A percentile compares a stretch with the other conserved stretches of the same genome.
These are phyloP conservation scores for Cephus pygmeus DNA, from an alignment of 2,888 invertebrate genomes.

Conservation along the genomic window DNA sequence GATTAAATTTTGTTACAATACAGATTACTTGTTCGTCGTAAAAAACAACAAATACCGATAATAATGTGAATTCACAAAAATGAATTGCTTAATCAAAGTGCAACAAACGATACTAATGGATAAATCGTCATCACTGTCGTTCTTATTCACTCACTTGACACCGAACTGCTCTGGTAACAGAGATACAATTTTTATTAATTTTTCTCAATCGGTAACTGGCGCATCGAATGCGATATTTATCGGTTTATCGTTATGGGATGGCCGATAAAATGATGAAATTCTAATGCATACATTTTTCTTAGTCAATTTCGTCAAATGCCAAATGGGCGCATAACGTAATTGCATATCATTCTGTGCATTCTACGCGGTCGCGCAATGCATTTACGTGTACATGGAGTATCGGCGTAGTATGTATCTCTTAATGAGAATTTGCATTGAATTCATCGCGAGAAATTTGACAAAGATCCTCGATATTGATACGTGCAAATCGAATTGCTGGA, in stretches of 20 bases:
- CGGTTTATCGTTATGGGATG: neutral
- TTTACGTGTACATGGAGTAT: neutral
- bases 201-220: slow-evolving; percentile 1
- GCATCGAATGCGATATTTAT: neutral
- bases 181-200: neutral
- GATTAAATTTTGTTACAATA: neutral
- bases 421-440: neutral
- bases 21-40: neutral
- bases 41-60: neutral
- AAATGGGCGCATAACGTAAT: neutral
- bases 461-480: neutral
- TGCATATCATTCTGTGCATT: neutral
- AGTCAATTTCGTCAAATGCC: neutral
- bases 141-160: neutral
- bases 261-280: neutral
- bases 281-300: neutral
- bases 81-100: neutral
- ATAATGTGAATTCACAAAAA: neutral
- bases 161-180: neutral
- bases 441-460: neutral
- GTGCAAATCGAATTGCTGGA: neutral
- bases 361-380: neutral
- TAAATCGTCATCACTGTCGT: neutral
- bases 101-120: neutral
- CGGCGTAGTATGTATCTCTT: neutral